Evolutionary conservation across 1,140 invertebrate genomes (phyloP).

Genomic region (Drosophila ironensis): DNA sequence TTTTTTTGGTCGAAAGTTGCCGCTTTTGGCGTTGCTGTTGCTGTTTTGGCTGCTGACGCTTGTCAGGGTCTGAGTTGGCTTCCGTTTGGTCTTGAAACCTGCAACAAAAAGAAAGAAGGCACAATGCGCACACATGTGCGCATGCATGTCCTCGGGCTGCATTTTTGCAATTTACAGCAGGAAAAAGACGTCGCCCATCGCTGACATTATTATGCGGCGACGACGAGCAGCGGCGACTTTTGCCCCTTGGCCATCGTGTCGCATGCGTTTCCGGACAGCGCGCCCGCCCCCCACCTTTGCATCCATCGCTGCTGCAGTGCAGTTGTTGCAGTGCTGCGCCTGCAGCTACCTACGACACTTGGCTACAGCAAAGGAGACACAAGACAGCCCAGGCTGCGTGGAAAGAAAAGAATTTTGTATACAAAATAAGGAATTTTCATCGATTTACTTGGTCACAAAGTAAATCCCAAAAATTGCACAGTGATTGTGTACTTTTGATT

Average conservation of each 20-base stretch:
- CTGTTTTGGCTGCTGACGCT: constrained; percentile 31
- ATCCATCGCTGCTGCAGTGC: neutral
- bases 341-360: constrained; percentile 21
- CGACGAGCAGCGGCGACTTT: constrained; percentile 63
- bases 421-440: no score
- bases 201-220: constrained; percentile 77
- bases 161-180: constrained; percentile 74
- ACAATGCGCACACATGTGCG: constrained; percentile 46
- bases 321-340: constrained; percentile 18
- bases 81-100: constrained; percentile 77
- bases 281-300: neutral
- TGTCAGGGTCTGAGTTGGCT: constrained; percentile 49
- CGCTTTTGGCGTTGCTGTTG: constrained; percentile 3
- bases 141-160: constrained; percentile 47
- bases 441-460: no score
- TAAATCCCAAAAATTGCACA: no score
- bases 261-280: constrained; percentile 56
- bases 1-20: no score
- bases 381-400: constrained; percentile 24
- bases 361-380: constrained; percentile 23
- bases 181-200: constrained; percentile 75
- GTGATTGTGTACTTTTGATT: no score
- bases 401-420: no score
- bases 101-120: constrained; percentile 43
- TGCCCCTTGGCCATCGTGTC: constrained; percentile 52